These are phyloP conservation scores for Phania funesta DNA, from an alignment of 2,888 invertebrate species.

Conservation along the genomic window DNA sequence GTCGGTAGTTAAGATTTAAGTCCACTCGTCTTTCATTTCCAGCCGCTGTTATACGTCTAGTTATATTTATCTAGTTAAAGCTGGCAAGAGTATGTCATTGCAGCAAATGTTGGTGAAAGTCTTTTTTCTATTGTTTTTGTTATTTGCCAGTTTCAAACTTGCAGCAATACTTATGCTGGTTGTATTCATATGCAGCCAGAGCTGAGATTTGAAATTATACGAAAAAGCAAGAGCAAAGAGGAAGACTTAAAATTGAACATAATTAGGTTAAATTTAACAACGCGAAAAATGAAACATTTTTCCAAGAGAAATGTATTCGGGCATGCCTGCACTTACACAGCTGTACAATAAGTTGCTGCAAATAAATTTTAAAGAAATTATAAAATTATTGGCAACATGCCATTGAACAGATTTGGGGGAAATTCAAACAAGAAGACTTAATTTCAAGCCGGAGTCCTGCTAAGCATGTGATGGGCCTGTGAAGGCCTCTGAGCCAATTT, in stretches of 20 bases:
- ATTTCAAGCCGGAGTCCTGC: too few species aligned
- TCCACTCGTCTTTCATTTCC: conserved; percentile 1
- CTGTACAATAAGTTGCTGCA: background rate
- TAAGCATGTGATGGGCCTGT: too few species aligned
- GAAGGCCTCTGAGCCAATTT: too few species aligned
- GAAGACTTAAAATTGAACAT: conserved; percentile 41
- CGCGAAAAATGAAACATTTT: conserved; percentile 46
- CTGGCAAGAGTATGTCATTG: conserved; percentile 59
- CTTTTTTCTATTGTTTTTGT: conserved; percentile 21
- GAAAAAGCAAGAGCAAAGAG: conserved; percentile 8
- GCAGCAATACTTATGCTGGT: conserved; percentile 37
- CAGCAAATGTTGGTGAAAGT: conserved; percentile 63
- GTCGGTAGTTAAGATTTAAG: background rate
- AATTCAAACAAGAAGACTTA: too few species aligned
- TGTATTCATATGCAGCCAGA: conserved; percentile 25
- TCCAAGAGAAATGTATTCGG: conserved; percentile 28
- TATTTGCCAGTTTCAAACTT: conserved; percentile 22
- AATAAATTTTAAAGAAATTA: too few species aligned
- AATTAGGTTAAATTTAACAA: conserved; percentile 61
- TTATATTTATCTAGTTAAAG: conserved; percentile 33
- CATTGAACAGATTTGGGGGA: too few species aligned
- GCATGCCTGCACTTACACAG: background rate
- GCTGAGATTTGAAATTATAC: conserved; percentile 51
- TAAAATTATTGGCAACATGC: too few species aligned
- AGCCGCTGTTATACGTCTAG: conserved; percentile 37